Evolutionary conservation across 2,797 vertebrate species (phyloP).

Genomic region (Esox masquinongy): DNA sequence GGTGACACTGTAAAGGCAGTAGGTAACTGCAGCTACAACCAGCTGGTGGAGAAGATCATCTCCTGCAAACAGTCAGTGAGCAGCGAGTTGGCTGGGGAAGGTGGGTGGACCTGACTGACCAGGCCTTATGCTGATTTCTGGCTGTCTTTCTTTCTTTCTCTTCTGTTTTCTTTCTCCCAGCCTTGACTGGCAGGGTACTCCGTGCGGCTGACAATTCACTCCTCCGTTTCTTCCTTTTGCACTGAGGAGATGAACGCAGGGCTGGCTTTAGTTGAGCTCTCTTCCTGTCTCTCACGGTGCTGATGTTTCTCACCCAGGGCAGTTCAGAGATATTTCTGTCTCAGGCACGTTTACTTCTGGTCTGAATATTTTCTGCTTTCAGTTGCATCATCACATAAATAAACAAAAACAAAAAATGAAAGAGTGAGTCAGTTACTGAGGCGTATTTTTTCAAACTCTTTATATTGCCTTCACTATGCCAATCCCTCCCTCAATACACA

Average conservation of each 20-base stretch:
- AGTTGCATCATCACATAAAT: slow-evolving; percentile 27
- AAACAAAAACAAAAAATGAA: slow-evolving; percentile 17
- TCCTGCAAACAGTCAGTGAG: slow-evolving; percentile 96
- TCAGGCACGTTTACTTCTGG: slow-evolving; percentile 6
- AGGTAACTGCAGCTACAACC: slow-evolving; percentile 99
- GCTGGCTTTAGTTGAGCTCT: not conserved
- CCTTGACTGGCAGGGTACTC: not conserved
- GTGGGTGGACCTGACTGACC: slow-evolving; percentile 69
- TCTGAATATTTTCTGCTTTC: slow-evolving; percentile 19
- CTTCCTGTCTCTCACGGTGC: not conserved
- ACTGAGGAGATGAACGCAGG: slow-evolving; percentile 10
- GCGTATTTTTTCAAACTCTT: not conserved
- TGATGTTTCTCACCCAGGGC: not conserved
- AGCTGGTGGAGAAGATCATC: slow-evolving; percentile 99
- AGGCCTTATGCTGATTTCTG: not conserved
- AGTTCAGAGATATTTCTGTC: slow-evolving; percentile 2
- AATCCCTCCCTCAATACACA: not conserved
- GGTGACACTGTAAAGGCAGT: slow-evolving; percentile 94
- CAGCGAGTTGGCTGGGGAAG: slow-evolving; percentile 95
- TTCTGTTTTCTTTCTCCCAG: slow-evolving; percentile 14
- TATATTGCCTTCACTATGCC: not conserved
- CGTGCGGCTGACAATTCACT: not conserved
- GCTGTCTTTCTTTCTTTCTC: slow-evolving; percentile 18
- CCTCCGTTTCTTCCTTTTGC: not conserved
- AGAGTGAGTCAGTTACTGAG: slow-evolving; percentile 7